A percentile compares a stretch with the other conserved stretches of the same genome.
Evolutionary conservation across 2,113 vertebrate species (phyloP).

Genomic region (Numida meleagris): DNA sequence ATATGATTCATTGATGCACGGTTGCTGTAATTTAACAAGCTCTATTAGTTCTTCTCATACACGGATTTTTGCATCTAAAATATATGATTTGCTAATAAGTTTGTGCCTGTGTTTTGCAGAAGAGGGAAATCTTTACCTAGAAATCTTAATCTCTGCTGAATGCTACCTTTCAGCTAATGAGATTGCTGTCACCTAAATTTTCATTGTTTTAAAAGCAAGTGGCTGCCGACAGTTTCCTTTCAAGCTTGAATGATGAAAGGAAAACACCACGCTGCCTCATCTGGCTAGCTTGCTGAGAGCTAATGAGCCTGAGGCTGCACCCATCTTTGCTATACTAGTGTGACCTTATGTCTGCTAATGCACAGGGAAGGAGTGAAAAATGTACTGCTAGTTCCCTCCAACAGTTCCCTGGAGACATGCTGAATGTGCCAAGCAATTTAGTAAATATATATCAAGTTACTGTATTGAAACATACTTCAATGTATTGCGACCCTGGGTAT

Average conservation of each 20-base stretch:
- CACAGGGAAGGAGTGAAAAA: constrained; percentile 79
- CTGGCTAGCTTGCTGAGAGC: constrained; percentile 82
- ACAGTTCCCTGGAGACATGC: constrained; percentile 68
- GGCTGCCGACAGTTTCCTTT: constrained; percentile 84
- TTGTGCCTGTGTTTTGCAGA: neutral
- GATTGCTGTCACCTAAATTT: constrained; percentile 83
- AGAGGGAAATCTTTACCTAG: constrained; percentile 56
- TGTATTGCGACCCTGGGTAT: constrained; percentile 55
- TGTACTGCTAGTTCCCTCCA: constrained; percentile 61
- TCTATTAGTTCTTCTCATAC: neutral
- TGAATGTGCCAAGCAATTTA: constrained; percentile 79
- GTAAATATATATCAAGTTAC: constrained; percentile 81
- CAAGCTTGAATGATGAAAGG: constrained; percentile 88
- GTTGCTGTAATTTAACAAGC: neutral
- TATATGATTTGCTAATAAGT: neutral
- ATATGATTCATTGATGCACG: neutral
- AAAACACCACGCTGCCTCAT: constrained; percentile 81
- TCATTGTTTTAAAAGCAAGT: constrained; percentile 86
- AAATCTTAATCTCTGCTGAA: constrained; percentile 69
- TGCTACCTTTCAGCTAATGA: constrained; percentile 77
- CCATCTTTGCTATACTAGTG: constrained; percentile 79
- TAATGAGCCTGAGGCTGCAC: constrained; percentile 83
- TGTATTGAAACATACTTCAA: constrained; percentile 65
- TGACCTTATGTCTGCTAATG: constrained; percentile 83
- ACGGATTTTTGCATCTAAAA: neutral